Base-by-base conservation (phyloP, 2,113 vertebrate species). In the Coptodon rendalli region DNA sequence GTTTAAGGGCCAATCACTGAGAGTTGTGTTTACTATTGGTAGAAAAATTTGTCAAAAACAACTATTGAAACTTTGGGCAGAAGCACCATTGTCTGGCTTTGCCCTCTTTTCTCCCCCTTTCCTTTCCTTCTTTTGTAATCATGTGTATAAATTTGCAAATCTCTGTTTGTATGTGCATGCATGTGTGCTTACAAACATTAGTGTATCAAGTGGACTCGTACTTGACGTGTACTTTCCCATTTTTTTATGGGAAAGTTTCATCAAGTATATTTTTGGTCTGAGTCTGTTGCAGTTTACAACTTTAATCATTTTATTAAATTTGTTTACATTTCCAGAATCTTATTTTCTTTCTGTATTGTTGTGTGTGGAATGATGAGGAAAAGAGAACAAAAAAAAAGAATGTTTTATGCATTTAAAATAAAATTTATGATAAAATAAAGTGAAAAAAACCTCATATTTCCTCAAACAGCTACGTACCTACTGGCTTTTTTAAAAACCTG, bases 31-130 rank as follows among this genome's bases (percentile, higher is more conserved):
- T 86, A 90, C 83, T 78, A 43, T 81, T 88, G 88, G 85, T 89
- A 63, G 68, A 91, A 11, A 56, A 83, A 89, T 89, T 86, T 86
- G 88, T 92, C 84, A 92, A 90, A 92, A 82, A 91, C 80, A 86
- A 86, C 86, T 84, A 89, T 50, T 87, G 57, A 71, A 78, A 56
- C 19, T 76, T 66, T 24, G 2, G 19, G 14, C 5, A 66, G 50
- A 52, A 45, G 8, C 83, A 50, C 82, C 84, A 40, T 80, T 36
- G 24, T 81, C 61, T 50, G 54, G 6, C 80, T 76, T 81, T 2
- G 3, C 29, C 66, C 29, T 83, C 73, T 31, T 38, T 82, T 11
- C 82, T 76, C 16, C 16, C 11, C 68, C 24, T 76, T 50, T 63
- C 59, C 9, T 17, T 27, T 76, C 31, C 24, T 76, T 29, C 71